Evolutionary conservation across 2,888 invertebrate species (phyloP).

Genomic region (Monopis laevigella): DNA sequence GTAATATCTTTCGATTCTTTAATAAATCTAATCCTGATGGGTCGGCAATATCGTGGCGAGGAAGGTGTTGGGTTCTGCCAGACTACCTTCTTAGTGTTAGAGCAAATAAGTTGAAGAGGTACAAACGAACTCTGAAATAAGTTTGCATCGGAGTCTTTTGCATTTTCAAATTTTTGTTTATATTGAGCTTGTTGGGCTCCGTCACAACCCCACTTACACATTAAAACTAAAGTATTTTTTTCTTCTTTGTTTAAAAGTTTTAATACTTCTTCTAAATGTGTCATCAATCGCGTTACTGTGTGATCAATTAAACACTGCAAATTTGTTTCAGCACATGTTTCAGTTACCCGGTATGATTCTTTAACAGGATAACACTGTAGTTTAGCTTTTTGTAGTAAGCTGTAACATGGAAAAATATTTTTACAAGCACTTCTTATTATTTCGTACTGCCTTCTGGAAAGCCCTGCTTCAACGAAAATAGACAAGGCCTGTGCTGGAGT

Average conservation of each 20-base stretch:
- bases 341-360: constrained; percentile 12
- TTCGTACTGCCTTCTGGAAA: constrained; percentile 17
- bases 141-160: constrained; percentile 11
- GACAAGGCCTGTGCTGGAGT: constrained; percentile 16
- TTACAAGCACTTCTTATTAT: constrained; percentile 15
- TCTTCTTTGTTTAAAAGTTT: constrained; percentile 1
- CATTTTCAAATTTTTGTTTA: constrained; percentile 13
- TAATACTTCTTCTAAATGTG: background rate
- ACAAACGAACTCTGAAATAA: constrained; percentile 13
- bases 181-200: constrained; percentile 11
- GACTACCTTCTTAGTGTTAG: no score
- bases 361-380: constrained; percentile 12
- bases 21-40: no score
- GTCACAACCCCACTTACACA: constrained; percentile 16
- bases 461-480: constrained; percentile 20
- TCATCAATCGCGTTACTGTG: constrained; percentile 5
- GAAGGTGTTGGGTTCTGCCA: no score
- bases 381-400: constrained; percentile 14
- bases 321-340: constrained; percentile 11
- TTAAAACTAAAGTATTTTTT: constrained; percentile 7
- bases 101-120: constrained; percentile 7
- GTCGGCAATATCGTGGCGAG: no score
- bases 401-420: constrained; percentile 17
- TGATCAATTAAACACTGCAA: constrained; percentile 13
- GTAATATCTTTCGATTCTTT: no score